Evolutionary conservation across 2,113 vertebrate species (phyloP), one percentile per base, ranked within the genome.

Genomic region (Melanocharis versteri): DNA sequence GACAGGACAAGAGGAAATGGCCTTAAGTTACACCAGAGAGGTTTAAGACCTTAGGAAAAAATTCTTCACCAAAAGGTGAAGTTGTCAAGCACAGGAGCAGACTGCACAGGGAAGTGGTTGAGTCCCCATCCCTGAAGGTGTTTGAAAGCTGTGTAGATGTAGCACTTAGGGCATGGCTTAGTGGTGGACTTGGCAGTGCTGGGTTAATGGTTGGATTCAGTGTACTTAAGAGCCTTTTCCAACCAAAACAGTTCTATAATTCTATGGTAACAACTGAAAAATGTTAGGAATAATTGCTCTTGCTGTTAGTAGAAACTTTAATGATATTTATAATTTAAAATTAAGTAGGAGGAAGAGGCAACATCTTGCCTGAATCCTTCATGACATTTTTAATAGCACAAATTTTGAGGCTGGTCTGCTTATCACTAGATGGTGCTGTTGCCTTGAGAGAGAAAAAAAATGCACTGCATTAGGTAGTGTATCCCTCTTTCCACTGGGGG

Each of bases 351-450:
- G 48, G 28, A 92, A 88, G 77, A 92, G 45, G 45, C 28, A 95
- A 18, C 51, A 45, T 77, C 57, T 64, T 89, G 27, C 39, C 27
- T 30, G 48, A 82, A 30, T 71, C 28, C 14, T 71, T 87, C 48
- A 42, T 6, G 6, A 13, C 65, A 10, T 92, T 83, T 83, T 39
- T 77, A 92, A 11, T 19, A 86, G 45, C 26, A 51, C 19, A 27
- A 4, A 16, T 69, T 65, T 92, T 94, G 40, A 47, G 28, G 4
- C 17, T 69, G 30, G 18, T 68, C 82, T 93, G 15, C 35, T 26
- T 84, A 33, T 93, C 97, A 81, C 94, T 97, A 97, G 97, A 68
- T 96, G 97, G 97, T 93, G 92, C 95, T 93, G 64, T 96, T 96
- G 77, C 64, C 73, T 82, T 79, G 79, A 78, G 75, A 76, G 58